Evolutionary conservation across 2,113 vertebrate species (phyloP).

Genomic region (Eptatretus burgeri): DNA sequence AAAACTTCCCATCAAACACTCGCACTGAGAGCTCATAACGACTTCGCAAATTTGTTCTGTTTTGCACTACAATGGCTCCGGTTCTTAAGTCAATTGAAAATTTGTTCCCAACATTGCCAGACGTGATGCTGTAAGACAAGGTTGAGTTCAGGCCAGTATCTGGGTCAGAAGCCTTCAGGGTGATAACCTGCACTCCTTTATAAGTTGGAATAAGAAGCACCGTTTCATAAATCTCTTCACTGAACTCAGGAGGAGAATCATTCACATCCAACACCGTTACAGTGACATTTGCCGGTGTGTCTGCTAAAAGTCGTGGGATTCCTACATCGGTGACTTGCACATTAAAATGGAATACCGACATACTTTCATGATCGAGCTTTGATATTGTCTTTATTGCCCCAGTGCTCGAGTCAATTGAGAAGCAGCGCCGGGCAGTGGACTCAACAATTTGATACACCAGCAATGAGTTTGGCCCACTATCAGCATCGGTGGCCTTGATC

Average conservation of each 20-base stretch:
- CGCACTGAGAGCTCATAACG: constrained; percentile 56
- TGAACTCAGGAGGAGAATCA: constrained; percentile 59
- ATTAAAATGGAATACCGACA: constrained; percentile 43
- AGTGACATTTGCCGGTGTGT: constrained; percentile 59
- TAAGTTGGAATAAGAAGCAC: constrained; percentile 51
- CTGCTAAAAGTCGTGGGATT: constrained; percentile 43
- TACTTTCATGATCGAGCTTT: constrained; percentile 54
- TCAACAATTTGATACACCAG: constrained; percentile 81
- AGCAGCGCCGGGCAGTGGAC: constrained; percentile 50
- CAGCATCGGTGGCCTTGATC: constrained; percentile 46
- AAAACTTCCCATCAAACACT: constrained; percentile 61
- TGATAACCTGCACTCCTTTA: constrained; percentile 46
- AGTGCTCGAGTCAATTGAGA: constrained; percentile 68
- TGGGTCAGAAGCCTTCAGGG: constrained; percentile 42
- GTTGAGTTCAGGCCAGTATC: constrained; percentile 49
- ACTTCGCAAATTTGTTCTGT: constrained; percentile 59
- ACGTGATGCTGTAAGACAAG: constrained; percentile 54
- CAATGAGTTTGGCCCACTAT: constrained; percentile 49
- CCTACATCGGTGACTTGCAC: constrained; percentile 78
- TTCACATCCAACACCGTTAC: constrained; percentile 61
- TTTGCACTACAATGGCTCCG: constrained; percentile 47
- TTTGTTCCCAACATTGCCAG: constrained; percentile 88
- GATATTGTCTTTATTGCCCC: constrained; percentile 48
- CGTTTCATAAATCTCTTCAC: constrained; percentile 35
- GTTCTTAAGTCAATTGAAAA: constrained; percentile 35